A percentile compares a stretch with the other conserved stretches of the same genome.
Conservation (phyloP, 2,797 vertebrate species). For the Poecilia velifera region DNA sequence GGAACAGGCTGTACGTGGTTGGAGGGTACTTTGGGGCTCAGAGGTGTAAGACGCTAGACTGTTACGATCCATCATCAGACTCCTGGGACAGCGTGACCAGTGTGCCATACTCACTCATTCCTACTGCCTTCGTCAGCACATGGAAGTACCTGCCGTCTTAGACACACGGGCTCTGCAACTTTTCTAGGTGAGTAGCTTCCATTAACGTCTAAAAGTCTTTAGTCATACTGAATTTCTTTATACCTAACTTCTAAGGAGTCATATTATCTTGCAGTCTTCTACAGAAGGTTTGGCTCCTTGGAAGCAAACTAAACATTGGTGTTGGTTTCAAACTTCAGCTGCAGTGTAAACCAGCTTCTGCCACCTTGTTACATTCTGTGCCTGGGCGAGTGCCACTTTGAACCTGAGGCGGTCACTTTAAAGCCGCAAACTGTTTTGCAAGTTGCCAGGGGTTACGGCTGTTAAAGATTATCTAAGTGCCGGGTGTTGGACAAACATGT, state of each 20-base stretch:
- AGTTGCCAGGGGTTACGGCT: constrained; percentile 73
- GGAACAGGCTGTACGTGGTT: constrained; percentile 87
- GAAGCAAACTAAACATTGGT: neutral
- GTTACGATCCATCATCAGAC: constrained; percentile 86
- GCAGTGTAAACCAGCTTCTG: constrained; percentile 8
- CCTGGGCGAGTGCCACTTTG: constrained; percentile 36
- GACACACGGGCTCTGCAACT: constrained; percentile 3
- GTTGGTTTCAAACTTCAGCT: neutral
- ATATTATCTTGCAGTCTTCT: neutral
- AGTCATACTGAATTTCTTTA: neutral
- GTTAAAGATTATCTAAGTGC: constrained; percentile 71
- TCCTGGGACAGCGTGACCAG: constrained; percentile 89
- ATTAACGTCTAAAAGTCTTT: constrained; percentile 9
- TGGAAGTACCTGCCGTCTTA: constrained; percentile 89
- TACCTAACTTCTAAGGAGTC: neutral
- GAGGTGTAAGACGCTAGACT: constrained; percentile 87
- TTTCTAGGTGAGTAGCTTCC: constrained; percentile 69
- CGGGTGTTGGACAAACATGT: constrained; percentile 78
- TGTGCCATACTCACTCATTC: constrained; percentile 88
- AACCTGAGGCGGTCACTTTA: constrained; percentile 47
- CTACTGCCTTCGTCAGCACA: constrained; percentile 89
- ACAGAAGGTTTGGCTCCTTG: neutral
- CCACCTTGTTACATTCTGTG: neutral
- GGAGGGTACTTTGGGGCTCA: constrained; percentile 88
- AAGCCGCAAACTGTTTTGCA: constrained; percentile 58